Evolutionary conservation across 2,113 vertebrate genomes (phyloP).

Genomic region (Eulacestoma nigropectus): DNA sequence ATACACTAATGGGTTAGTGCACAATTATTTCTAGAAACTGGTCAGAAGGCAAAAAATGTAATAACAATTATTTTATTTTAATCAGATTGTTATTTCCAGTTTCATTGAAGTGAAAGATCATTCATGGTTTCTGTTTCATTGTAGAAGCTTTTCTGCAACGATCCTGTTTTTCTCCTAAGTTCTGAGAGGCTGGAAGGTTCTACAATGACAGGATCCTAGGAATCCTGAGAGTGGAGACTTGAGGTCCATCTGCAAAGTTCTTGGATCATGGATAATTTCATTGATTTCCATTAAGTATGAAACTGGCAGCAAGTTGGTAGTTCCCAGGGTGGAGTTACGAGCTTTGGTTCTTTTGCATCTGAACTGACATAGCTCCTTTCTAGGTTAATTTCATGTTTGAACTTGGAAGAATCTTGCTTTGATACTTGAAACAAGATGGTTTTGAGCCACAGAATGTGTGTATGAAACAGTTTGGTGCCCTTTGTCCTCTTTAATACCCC

Average conservation of each 20-base stretch:
- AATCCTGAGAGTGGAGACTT: not conserved
- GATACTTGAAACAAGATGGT: not conserved
- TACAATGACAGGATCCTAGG: not conserved
- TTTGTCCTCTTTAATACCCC: not conserved
- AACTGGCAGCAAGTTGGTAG: not conserved
- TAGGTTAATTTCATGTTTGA: not conserved
- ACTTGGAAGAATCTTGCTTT: not conserved
- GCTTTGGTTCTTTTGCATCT: not conserved
- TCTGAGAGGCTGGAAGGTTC: not conserved
- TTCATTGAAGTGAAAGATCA: not conserved
- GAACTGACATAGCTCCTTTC: not conserved
- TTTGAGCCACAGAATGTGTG: not conserved
- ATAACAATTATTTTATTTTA: not conserved
- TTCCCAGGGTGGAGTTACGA: not conserved
- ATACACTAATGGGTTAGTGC: not conserved
- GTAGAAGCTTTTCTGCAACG: not conserved
- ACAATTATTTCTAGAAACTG: not conserved
- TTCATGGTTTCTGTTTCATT: not conserved
- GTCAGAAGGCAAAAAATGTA: not conserved
- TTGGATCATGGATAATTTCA: not conserved
- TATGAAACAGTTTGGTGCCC: not conserved
- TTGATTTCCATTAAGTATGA: not conserved
- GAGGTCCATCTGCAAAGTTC: not conserved
- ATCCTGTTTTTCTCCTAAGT: not conserved
- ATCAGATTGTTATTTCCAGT: not conserved